phyloP scores from a whole-genome alignment of 1,140 invertebrate species.

The Varroa destructor region DNA sequence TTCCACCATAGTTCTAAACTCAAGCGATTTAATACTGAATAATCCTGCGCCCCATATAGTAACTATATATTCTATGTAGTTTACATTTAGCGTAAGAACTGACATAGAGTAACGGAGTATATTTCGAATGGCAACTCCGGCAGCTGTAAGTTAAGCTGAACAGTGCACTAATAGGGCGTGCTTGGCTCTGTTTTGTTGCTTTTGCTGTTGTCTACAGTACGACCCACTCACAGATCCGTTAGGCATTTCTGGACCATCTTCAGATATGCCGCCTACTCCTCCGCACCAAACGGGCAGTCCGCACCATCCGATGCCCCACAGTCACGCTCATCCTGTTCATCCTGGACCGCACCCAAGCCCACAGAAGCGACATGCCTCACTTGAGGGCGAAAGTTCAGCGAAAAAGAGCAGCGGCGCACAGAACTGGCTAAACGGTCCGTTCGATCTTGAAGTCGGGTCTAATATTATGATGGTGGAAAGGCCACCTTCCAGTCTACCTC shows the following conservation, averaged over 20 bases:
- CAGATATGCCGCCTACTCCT: constrained; percentile 41
- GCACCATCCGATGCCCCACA: neutral
- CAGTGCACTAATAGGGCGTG: too few species aligned
- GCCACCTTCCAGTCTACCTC: constrained; percentile 59
- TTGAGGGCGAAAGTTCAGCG: constrained; percentile 58
- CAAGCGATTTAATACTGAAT: too few species aligned
- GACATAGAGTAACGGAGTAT: too few species aligned
- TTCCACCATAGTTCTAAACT: too few species aligned
- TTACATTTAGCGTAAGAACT: too few species aligned
- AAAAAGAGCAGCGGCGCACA: constrained; percentile 53
- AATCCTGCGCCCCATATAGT: too few species aligned
- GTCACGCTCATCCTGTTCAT: neutral
- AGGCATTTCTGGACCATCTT: constrained; percentile 54
- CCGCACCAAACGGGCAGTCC: constrained; percentile 8
- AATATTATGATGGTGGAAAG: constrained; percentile 86
- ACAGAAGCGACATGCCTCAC: constrained; percentile 16
- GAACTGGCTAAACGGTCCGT: constrained; percentile 58
- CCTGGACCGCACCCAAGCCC: neutral
- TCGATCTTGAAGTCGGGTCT: constrained; percentile 83
- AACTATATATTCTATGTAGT: too few species aligned
- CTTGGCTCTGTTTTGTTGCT: too few species aligned
- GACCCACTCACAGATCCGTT: constrained; percentile 80
- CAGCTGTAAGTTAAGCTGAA: too few species aligned
- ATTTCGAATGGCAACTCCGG: too few species aligned
- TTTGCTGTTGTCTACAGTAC: constrained; percentile 48